Evolutionary conservation across 1,140 invertebrate genomes (phyloP).

Genomic region (Babylonia areolata): DNA sequence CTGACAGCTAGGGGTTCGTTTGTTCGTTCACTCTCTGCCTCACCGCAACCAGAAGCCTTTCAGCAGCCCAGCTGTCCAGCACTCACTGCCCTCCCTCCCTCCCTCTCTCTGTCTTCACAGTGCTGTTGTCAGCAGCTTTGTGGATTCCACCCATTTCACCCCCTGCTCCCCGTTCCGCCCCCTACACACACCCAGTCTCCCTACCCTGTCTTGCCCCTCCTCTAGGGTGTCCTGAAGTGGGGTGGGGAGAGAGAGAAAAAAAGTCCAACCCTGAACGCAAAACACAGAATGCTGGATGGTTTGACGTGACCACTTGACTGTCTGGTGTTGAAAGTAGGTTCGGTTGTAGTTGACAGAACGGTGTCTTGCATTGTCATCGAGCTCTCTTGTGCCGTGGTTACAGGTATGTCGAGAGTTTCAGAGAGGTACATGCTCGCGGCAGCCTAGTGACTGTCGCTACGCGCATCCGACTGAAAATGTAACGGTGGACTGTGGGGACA

Average conservation of each 20-base stretch:
- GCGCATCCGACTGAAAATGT: conserved; percentile 95
- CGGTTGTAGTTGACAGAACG: not conserved
- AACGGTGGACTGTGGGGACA: conserved; percentile 90
- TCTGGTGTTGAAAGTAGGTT: not conserved
- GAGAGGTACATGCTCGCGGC: conserved; percentile 96
- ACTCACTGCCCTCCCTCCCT: too few species aligned
- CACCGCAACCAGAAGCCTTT: not conserved
- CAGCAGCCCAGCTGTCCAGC: too few species aligned
- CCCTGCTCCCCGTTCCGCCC: not conserved
- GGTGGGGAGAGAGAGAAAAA: not conserved
- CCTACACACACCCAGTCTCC: too few species aligned
- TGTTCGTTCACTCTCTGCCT: not conserved
- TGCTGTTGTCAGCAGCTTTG: not conserved
- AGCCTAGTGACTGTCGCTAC: conserved; percentile 97
- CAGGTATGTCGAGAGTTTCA: conserved; percentile 98
- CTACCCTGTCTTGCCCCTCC: not conserved
- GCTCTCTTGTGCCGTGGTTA: not conserved
- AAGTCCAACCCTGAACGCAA: not conserved
- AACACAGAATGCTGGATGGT: not conserved
- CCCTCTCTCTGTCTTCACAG: not conserved
- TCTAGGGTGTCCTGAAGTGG: not conserved
- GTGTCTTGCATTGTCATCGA: too few species aligned
- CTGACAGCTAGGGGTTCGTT: too few species aligned
- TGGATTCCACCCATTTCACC: not conserved
- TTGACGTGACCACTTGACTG: not conserved